These are phyloP conservation scores for Hystrix brachyura DNA, from an alignment of 2,113 vertebrate species.

Conservation along the genomic window DNA sequence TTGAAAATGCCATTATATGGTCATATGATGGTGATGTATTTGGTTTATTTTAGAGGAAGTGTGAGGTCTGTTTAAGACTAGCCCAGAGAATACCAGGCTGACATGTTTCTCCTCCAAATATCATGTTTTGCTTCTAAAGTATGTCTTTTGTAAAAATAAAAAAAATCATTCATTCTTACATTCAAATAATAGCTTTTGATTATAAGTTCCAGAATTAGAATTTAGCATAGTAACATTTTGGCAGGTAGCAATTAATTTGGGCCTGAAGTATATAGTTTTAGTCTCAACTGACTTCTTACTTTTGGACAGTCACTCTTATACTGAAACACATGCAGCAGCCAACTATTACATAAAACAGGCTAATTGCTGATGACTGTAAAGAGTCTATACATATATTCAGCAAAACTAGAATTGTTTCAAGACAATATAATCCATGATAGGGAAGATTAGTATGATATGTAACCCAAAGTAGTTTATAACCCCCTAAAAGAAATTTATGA, in stretches of 20 bases:
- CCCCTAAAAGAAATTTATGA: neutral
- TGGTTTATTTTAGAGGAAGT: constrained; percentile 57
- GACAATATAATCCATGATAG: neutral
- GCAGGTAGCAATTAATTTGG: neutral
- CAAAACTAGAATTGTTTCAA: constrained; percentile 49
- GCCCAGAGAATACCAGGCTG: neutral
- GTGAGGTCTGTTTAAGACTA: constrained; percentile 1
- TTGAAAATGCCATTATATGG: neutral
- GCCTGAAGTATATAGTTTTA: neutral
- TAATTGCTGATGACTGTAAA: constrained; percentile 12
- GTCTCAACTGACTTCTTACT: neutral
- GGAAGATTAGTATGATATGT: neutral
- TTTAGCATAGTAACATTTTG: neutral
- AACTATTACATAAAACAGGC: neutral
- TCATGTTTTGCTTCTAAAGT: constrained; percentile 53
- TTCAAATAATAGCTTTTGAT: constrained; percentile 51
- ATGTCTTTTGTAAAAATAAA: neutral
- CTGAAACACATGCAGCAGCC: neutral
- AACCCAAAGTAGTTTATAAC: neutral
- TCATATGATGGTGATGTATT: constrained; percentile 32
- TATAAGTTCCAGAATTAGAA: constrained; percentile 21
- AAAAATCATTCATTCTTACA: neutral
- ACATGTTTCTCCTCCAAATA: neutral
- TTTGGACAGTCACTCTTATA: neutral
- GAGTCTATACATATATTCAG: neutral